Evolutionary conservation across 2,888 invertebrate species (phyloP).

Genomic region (Calameuta pallipes): DNA sequence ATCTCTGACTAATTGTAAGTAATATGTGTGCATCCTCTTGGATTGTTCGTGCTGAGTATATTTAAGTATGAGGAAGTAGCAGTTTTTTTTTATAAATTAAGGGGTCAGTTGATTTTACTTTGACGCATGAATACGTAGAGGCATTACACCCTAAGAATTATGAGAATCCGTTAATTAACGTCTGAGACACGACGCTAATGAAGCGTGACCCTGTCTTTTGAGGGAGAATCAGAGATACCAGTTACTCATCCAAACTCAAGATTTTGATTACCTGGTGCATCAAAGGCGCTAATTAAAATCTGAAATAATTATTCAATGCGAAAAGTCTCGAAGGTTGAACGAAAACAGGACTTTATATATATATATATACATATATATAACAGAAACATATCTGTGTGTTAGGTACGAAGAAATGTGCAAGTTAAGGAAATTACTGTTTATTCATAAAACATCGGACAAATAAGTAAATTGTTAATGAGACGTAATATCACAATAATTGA

Average conservation of each 20-base stretch:
- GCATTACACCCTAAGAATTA: not conserved
- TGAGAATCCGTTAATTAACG: constrained; percentile 31
- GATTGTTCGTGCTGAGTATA: not conserved
- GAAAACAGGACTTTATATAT: not conserved
- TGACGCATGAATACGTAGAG: not conserved
- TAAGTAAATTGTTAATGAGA: not conserved
- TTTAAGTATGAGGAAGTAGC: no score
- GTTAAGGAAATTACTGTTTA: no score
- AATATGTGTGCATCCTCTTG: not conserved
- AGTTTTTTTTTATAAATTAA: not conserved
- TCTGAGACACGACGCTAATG: constrained; percentile 45
- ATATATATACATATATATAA: not conserved
- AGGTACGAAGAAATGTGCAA: not conserved
- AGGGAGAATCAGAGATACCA: constrained; percentile 29
- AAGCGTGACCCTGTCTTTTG: constrained; percentile 51
- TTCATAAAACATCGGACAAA: not conserved
- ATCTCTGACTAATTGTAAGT: not conserved
- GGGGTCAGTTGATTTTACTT: not conserved
- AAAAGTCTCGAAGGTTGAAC: not conserved
- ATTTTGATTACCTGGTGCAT: constrained; percentile 51
- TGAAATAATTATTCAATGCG: constrained; percentile 37
- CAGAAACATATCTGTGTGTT: not conserved
- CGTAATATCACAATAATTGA: no score
- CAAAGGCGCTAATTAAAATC: constrained; percentile 26
- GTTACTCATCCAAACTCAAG: constrained; percentile 35